Percentiles rank a stretch among this genome's conserved stretches.
phyloP scores from a whole-genome alignment of 2,113 vertebrate genomes.

The Progne subis region DNA sequence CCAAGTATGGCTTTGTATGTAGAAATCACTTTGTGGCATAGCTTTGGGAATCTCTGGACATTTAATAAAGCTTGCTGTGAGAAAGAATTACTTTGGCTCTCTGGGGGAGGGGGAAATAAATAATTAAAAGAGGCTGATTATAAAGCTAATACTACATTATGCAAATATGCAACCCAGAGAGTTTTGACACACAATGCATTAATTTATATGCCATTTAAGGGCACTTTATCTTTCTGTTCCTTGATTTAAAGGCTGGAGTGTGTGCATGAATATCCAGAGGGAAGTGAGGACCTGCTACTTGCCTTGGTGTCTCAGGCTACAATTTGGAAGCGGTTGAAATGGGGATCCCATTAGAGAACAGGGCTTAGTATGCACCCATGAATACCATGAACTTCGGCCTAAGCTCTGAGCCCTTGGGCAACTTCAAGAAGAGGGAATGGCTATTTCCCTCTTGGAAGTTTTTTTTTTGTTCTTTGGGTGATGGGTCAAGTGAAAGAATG shows the following conservation, averaged over 20 bases:
- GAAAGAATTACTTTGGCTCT: neutral
- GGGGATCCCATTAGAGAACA: neutral
- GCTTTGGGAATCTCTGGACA: neutral
- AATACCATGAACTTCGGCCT: neutral
- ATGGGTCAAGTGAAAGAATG: conserved; percentile 39
- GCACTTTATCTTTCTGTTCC: neutral
- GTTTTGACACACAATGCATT: neutral
- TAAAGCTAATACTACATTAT: conserved; percentile 33
- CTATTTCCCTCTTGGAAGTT: neutral
- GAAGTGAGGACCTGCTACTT: neutral
- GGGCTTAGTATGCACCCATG: neutral
- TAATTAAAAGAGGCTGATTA: conserved; percentile 23
- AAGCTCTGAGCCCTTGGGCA: neutral
- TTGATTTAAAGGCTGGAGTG: neutral
- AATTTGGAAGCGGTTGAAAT: neutral
- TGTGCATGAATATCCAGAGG: neutral
- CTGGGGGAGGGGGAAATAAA: neutral
- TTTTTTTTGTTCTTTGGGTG: neutral
- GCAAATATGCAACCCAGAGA: conserved; percentile 3
- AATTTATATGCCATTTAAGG: conserved; percentile 20
- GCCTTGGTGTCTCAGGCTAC: neutral
- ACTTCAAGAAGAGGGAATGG: neutral
- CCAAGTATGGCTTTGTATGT: neutral
- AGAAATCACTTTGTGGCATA: neutral
- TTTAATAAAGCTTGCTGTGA: conserved; percentile 12